Evolutionary conservation across 1,140 invertebrate species (phyloP).

Genomic region (Hyles vespertilio): DNA sequence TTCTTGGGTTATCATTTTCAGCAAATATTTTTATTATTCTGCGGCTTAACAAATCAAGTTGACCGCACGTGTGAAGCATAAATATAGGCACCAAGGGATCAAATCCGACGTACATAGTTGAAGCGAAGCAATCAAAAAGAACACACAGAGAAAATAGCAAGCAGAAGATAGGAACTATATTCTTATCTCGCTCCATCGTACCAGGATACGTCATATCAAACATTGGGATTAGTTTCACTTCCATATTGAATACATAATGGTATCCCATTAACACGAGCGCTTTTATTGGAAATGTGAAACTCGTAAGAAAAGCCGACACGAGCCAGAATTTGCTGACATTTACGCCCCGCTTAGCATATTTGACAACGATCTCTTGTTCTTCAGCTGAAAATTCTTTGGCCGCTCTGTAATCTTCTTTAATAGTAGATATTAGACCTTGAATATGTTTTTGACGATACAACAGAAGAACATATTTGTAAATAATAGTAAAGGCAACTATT

Average conservation of each 20-base stretch:
- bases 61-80: slow-evolving; percentile 34
- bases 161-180: slow-evolving; percentile 16
- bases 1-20: slow-evolving; percentile 4
- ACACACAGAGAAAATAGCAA: slow-evolving; percentile 19
- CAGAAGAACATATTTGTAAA: slow-evolving; percentile 28
- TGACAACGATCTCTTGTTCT: slow-evolving; percentile 26
- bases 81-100: slow-evolving; percentile 40
- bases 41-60: slow-evolving; percentile 27
- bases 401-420: slow-evolving; percentile 28
- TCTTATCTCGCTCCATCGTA: slow-evolving; percentile 27
- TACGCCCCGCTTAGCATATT: slow-evolving; percentile 24
- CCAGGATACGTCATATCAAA: slow-evolving; percentile 32
- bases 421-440: slow-evolving; percentile 16
- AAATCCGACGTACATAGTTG: slow-evolving; percentile 31
- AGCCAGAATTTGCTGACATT: slow-evolving; percentile 32
- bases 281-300: slow-evolving; percentile 31
- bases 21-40: slow-evolving; percentile 26
- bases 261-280: slow-evolving; percentile 31
- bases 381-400: slow-evolving; percentile 18
- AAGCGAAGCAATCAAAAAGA: slow-evolving; percentile 26
- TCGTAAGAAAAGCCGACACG: slow-evolving; percentile 15
- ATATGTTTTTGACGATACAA: slow-evolving; percentile 21
- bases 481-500: slow-evolving; percentile 33
- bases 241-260: slow-evolving; percentile 17
- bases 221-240: slow-evolving; percentile 28